Conservation (phyloP, 2,888 invertebrate genomes). For the Synanthedon tipuliformis region DNA sequence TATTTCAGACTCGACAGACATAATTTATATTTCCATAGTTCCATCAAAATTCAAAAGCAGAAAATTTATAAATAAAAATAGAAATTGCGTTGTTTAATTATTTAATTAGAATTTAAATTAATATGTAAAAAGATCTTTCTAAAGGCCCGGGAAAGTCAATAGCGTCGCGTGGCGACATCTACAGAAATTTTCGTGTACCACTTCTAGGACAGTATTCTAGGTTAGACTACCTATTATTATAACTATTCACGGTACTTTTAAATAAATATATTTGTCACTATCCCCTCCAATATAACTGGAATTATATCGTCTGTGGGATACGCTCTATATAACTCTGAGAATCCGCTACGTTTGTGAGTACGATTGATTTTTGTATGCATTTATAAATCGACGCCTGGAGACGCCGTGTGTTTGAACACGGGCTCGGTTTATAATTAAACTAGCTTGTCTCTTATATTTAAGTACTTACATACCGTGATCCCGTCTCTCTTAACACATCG, state of each 20-base stretch:
- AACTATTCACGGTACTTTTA: neutral
- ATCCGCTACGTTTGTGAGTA: neutral
- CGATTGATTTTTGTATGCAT: neutral
- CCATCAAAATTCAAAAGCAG: too few relatives aligned
- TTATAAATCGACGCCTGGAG: neutral
- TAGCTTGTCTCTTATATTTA: slow-evolving; percentile 2
- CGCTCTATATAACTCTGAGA: neutral
- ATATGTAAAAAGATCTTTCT: too few relatives aligned
- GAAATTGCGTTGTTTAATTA: too few relatives aligned
- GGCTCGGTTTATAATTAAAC: slow-evolving; percentile 48
- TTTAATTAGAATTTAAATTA: too few relatives aligned
- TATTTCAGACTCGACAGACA: too few relatives aligned
- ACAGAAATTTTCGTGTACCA: slow-evolving; percentile 11
- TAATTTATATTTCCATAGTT: too few relatives aligned
- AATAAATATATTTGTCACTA: neutral
- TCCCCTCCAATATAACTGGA: neutral
- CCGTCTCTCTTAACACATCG: neutral
- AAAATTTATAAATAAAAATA: too few relatives aligned
- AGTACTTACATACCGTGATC: slow-evolving; percentile 45
- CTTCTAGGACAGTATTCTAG: slow-evolving; percentile 9
- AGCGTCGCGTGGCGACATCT: slow-evolving; percentile 38
- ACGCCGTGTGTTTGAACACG: neutral
- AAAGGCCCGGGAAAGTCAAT: slow-evolving; percentile 19
- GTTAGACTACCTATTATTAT: slow-evolving; percentile 14
- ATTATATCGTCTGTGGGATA: neutral